phyloP scores from a whole-genome alignment of 35 echinoderm and acorn worm species.

The Apostichopus japonicus region DNA sequence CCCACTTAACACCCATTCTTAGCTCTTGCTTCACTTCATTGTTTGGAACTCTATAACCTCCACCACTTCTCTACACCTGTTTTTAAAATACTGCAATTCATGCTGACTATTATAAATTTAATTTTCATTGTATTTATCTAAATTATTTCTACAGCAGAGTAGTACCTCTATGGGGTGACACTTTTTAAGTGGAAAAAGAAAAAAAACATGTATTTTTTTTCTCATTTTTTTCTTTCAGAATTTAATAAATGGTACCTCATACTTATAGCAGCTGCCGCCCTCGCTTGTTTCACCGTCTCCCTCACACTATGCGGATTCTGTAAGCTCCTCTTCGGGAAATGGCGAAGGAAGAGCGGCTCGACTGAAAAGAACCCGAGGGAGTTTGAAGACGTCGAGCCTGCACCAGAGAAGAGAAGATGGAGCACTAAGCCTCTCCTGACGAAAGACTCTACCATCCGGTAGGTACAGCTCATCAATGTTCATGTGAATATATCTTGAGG shows the following conservation, averaged over 20 bases:
- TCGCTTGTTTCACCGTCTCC: conserved; percentile 27
- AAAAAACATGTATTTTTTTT: not conserved
- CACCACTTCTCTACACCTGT: no score
- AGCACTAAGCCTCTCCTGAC: conserved; percentile 35
- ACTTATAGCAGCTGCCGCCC: not conserved
- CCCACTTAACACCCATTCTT: no score
- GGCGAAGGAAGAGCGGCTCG: not conserved
- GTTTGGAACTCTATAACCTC: no score
- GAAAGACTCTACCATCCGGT: conserved; percentile 40
- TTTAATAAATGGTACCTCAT: conserved; percentile 6
- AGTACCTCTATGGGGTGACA: no score
- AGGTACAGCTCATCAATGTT: not conserved
- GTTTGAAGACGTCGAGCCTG: conserved; percentile 23
- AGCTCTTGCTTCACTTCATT: no score
- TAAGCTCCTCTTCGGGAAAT: conserved; percentile 6
- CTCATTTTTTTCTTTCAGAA: not conserved
- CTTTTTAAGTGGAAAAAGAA: no score
- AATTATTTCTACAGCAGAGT: no score
- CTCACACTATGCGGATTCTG: conserved; percentile 35
- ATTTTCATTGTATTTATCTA: no score
- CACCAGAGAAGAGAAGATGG: conserved; percentile 25
- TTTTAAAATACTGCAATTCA: no score
- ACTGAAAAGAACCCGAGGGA: conserved; percentile 16
- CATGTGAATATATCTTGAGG: not conserved
- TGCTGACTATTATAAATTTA: no score